A percentile compares a stretch with the other conserved stretches of the same genome.
These are phyloP conservation scores for Mobula hypostoma DNA, from an alignment of 2,113 vertebrate genomes.

Conservation along the genomic window DNA sequence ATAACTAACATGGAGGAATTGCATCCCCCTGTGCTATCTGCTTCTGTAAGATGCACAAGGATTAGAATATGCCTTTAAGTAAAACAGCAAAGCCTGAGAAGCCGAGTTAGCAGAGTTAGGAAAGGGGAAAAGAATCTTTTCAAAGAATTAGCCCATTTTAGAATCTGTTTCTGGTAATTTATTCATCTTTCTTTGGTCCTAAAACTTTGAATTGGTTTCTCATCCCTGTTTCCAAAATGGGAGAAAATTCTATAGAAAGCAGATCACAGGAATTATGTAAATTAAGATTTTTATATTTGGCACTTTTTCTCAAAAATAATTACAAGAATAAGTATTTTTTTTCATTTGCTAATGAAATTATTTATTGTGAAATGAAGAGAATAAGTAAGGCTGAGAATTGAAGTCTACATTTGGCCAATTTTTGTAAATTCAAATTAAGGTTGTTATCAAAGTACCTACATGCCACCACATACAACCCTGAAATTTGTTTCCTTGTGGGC, in stretches of 20 bases:
- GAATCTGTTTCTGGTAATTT: background rate
- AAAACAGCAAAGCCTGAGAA: background rate
- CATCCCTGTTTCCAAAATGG: background rate
- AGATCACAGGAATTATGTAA: conserved; percentile 15
- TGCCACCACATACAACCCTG: too few relatives aligned
- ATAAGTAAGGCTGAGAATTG: background rate
- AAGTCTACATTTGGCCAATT: background rate
- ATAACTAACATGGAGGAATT: background rate
- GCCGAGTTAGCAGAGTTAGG: background rate
- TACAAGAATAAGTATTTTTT: background rate
- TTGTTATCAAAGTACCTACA: too few relatives aligned
- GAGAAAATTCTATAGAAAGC: background rate
- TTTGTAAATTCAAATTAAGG: too few relatives aligned
- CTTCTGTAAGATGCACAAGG: background rate
- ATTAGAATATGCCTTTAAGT: background rate
- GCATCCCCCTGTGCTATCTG: background rate
- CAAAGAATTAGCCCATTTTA: background rate
- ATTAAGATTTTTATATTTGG: background rate
- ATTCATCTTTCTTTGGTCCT: background rate
- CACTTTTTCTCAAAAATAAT: background rate
- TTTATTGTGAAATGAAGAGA: background rate
- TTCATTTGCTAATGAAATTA: background rate
- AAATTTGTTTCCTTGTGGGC: too few relatives aligned
- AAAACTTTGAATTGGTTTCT: background rate
- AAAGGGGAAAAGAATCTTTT: background rate